Base-by-base conservation (phyloP, 2,113 vertebrate genomes). In the Crotophaga sulcirostris region DNA sequence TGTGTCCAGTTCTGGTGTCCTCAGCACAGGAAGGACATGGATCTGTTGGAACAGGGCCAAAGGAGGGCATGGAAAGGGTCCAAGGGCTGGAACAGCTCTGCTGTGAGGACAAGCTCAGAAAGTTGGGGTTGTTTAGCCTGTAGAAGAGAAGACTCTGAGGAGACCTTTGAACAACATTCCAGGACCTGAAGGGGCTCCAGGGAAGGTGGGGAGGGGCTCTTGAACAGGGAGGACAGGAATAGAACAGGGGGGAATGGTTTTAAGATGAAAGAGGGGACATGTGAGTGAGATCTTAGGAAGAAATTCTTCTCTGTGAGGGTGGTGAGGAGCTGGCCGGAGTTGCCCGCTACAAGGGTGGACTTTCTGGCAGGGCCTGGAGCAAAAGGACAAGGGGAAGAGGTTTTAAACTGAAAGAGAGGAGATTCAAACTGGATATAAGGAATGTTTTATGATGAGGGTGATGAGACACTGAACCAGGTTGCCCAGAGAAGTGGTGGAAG, bases 381-480 rank as follows among this genome's bases (percentile, higher is more conserved):
- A 6, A 47, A 2, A 62, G 63, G 8, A 64, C 3, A 13, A 55
- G 25, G 24, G 10, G 6, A 3, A 3, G 36, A 0, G 4, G 36
- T 36, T 89, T 74, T 6, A 44, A 26, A 40, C 10, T 40, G 1
- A 20, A 58, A 17, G 3, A 49, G 21, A 31, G 17, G 1, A 63
- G 14, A 49, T 26, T 42, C 3, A 54, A 9, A 6, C 6, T 3
- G 26, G 26, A 47, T 36, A 3, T 13, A 21, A 60, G 40, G 2
- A 17, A 33, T 79, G 14, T 3, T 3, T 80, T 3, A 2, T 0
- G 1, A 0, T 1, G 23, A 40, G 13, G 4, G 12, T 59, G 38
- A 1, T 10, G 44, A 81, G 2, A 3, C 1, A 1, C 16, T 64
- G 54, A 18, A 0, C 2, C 1, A 5, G 21, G 1, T 3, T 77